Percentiles rank a stretch among this genome's conserved stretches.
phyloP scores from a whole-genome alignment of 2,888 invertebrate genomes.

The Mythimna albipuncta region DNA sequence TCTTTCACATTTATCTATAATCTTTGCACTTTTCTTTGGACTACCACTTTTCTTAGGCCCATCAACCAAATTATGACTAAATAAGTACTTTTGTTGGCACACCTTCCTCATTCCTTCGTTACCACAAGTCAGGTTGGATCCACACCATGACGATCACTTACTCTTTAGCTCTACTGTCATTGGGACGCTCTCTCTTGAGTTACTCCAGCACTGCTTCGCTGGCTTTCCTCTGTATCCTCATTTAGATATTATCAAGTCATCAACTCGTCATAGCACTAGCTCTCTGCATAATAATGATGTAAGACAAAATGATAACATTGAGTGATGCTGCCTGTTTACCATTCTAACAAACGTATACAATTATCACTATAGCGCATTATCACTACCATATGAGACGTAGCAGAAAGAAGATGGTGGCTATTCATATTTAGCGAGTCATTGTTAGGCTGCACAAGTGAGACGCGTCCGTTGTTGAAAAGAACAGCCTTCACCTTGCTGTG shows the following conservation, averaged over 20 bases:
- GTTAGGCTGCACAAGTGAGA: conserved; percentile 37
- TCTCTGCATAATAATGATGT: not conserved
- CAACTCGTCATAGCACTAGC: conserved; percentile 2
- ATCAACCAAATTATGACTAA: not conserved
- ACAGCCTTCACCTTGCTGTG: conserved; percentile 51
- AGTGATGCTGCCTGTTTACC: conserved; percentile 41
- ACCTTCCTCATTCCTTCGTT: not conserved
- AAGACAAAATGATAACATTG: conserved; percentile 13
- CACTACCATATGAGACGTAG: conserved; percentile 33
- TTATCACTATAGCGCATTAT: conserved; percentile 30
- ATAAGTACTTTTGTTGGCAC: too few relatives aligned
- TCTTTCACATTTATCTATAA: not conserved
- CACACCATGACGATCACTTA: not conserved
- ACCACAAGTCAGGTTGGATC: not conserved
- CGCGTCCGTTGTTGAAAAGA: conserved; percentile 35
- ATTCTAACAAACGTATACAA: conserved; percentile 29
- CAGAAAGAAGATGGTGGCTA: conserved; percentile 36
- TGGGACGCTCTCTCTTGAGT: not conserved
- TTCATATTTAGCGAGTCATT: conserved; percentile 46
- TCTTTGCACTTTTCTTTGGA: not conserved
- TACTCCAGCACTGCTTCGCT: not conserved
- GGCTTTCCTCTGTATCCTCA: not conserved
- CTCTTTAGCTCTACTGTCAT: not conserved
- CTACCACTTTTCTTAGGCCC: not conserved
- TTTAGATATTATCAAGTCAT: conserved; percentile 11